phyloP scores from a whole-genome alignment of 2,888 invertebrate species.

The Lasioglossum marginatum region DNA sequence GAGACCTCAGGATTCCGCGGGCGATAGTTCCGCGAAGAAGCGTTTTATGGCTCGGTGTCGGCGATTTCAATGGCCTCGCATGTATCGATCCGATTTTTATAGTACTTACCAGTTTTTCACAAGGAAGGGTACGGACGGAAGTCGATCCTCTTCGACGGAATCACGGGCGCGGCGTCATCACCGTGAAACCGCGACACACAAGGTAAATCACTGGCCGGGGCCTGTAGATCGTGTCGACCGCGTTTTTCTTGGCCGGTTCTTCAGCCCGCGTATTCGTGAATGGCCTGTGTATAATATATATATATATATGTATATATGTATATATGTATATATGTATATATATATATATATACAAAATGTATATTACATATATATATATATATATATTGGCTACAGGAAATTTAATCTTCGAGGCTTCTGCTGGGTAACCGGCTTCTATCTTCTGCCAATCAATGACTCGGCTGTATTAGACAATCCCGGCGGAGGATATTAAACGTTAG shows the following conservation, averaged over 20 bases:
- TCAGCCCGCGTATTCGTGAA: conserved; percentile 36
- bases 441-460: conserved; percentile 72
- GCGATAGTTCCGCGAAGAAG: not conserved
- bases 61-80: conserved; percentile 4
- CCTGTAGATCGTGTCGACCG: not conserved
- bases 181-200: conserved; percentile 47
- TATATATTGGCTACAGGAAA: conserved; percentile 59
- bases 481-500: conserved; percentile 68
- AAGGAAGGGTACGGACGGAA: conserved; percentile 20
- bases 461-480: conserved; percentile 66
- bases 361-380: not conserved
- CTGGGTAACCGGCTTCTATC: conserved; percentile 37
- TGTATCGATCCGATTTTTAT: conserved; percentile 3
- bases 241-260: not conserved
- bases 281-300: conserved; percentile 12
- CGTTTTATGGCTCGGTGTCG: not conserved
- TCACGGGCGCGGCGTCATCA: conserved; percentile 30
- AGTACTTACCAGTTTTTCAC: conserved; percentile 28
- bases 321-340: no score
- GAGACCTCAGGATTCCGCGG: not conserved
- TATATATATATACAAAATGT: not conserved
- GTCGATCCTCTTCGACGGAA: conserved; percentile 21
- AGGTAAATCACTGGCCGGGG: conserved; percentile 1
- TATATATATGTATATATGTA: not conserved
- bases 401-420: conserved; percentile 55